These are phyloP conservation scores for Steinernema khuongi DNA, from an alignment of 1,140 invertebrate species.

Conservation along the genomic window DNA sequence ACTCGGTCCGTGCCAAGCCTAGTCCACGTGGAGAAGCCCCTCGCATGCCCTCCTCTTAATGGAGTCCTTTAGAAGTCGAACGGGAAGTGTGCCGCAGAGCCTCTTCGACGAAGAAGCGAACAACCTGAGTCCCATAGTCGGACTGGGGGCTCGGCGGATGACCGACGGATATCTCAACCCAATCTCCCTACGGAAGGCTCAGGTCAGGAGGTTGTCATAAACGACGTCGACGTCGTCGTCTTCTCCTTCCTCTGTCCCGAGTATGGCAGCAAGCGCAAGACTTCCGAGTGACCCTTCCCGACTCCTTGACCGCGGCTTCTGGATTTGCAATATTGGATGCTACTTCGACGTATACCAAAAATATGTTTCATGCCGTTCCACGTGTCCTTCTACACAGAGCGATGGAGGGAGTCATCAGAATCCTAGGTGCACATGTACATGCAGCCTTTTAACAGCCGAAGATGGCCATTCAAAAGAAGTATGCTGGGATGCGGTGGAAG, in stretches of 20 bases:
- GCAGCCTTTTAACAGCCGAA: too few species aligned
- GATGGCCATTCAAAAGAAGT: too few species aligned
- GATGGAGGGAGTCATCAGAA: too few species aligned
- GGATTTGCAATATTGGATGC: too few species aligned
- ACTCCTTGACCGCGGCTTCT: neutral
- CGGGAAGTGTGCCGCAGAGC: neutral
- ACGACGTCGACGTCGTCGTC: conserved; percentile 9
- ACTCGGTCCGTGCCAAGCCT: too few species aligned
- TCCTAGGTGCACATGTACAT: too few species aligned
- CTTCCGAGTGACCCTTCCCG: neutral
- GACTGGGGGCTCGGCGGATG: neutral
- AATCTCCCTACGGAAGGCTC: neutral
- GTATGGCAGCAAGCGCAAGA: neutral
- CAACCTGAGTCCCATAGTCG: neutral
- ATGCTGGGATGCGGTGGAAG: too few species aligned
- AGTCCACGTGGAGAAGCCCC: too few species aligned
- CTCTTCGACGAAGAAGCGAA: conserved; percentile 1
- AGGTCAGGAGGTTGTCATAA: neutral
- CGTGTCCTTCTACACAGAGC: too few species aligned
- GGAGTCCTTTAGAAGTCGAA: conserved; percentile 5
- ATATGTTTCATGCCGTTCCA: too few species aligned
- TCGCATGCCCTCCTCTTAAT: neutral
- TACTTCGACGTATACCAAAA: too few species aligned
- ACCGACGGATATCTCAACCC: conserved; percentile 9
- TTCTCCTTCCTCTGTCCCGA: conserved; percentile 3